phyloP scores from a whole-genome alignment of 2,888 invertebrate species.

The Parascotia fuliginaria region DNA sequence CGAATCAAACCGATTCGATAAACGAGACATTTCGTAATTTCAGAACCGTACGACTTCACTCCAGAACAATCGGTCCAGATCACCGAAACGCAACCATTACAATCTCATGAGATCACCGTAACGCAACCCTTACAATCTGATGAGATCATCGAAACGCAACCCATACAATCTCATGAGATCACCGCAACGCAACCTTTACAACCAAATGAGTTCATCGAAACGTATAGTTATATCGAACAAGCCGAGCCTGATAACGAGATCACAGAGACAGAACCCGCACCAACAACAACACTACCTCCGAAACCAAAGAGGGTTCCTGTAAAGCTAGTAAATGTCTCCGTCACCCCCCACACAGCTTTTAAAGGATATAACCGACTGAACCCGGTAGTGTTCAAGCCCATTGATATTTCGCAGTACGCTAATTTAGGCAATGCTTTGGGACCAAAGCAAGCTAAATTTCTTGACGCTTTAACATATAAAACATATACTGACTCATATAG shows the following conservation, averaged over 20 bases:
- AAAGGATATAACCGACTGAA: constrained; percentile 28
- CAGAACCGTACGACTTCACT: constrained; percentile 58
- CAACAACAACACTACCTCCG: constrained; percentile 36
- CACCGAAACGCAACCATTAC: constrained; percentile 49
- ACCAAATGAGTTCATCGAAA: too few species aligned
- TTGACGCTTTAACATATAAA: constrained; percentile 31
- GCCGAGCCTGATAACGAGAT: too few species aligned
- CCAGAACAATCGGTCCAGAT: constrained; percentile 44
- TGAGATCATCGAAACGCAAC: not conserved
- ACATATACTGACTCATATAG: constrained; percentile 47
- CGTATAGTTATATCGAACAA: too few species aligned
- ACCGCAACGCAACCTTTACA: constrained; percentile 2
- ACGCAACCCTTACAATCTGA: constrained; percentile 25
- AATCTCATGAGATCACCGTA: constrained; percentile 46
- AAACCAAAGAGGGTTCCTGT: constrained; percentile 44
- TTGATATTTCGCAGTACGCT: not conserved
- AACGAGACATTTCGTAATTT: constrained; percentile 67
- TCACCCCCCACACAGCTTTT: constrained; percentile 27
- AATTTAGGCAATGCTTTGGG: constrained; percentile 11
- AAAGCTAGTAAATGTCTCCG: constrained; percentile 34
- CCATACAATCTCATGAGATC: constrained; percentile 1
- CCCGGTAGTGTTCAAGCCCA: constrained; percentile 12
- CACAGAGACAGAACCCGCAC: too few species aligned
- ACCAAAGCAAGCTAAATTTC: constrained; percentile 30
- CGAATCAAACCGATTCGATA: constrained; percentile 64